These are phyloP conservation scores for Sternarchorhynchus goeldii DNA, from an alignment of 2,797 vertebrate genomes.

Conservation along the genomic window DNA sequence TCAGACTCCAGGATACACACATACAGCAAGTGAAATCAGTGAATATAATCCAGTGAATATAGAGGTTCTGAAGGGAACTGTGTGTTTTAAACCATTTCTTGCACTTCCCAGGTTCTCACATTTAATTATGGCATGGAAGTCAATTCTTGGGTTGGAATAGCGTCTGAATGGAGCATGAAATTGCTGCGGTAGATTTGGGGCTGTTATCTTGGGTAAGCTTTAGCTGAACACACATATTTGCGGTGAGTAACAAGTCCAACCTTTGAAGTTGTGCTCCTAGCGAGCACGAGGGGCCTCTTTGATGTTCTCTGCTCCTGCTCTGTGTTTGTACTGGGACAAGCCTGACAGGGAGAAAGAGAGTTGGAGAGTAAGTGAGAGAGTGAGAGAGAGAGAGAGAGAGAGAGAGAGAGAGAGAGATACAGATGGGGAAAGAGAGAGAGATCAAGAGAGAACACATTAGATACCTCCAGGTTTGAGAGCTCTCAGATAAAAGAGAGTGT, in stretches of 20 bases:
- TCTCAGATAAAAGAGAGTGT: conserved; percentile 60
- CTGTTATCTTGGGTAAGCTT: conserved; percentile 63
- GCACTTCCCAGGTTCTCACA: conserved; percentile 51
- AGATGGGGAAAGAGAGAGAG: conserved; percentile 16
- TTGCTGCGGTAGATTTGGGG: conserved; percentile 61
- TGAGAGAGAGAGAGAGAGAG: conserved; percentile 17
- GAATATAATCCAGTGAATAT: conserved; percentile 30
- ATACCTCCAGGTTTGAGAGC: conserved; percentile 54
- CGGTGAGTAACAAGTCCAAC: conserved; percentile 62
- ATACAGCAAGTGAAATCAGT: neutral
- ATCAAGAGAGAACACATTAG: conserved; percentile 50
- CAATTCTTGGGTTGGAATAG: conserved; percentile 59
- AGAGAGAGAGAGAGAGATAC: conserved; percentile 36
- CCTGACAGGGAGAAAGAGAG: conserved; percentile 48
- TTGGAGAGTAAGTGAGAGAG: conserved; percentile 19
- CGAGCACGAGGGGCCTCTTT: conserved; percentile 58
- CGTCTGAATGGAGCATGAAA: conserved; percentile 59
- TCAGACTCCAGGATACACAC: neutral
- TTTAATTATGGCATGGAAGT: conserved; percentile 60
- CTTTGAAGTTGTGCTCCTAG: conserved; percentile 66
- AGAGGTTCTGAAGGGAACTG: conserved; percentile 27
- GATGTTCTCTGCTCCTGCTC: conserved; percentile 60
- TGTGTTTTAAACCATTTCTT: conserved; percentile 46
- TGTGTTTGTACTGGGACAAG: conserved; percentile 60
- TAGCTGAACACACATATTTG: conserved; percentile 68